Conservation (phyloP, 2,113 vertebrate genomes). For the Regulus satrapa region DNA sequence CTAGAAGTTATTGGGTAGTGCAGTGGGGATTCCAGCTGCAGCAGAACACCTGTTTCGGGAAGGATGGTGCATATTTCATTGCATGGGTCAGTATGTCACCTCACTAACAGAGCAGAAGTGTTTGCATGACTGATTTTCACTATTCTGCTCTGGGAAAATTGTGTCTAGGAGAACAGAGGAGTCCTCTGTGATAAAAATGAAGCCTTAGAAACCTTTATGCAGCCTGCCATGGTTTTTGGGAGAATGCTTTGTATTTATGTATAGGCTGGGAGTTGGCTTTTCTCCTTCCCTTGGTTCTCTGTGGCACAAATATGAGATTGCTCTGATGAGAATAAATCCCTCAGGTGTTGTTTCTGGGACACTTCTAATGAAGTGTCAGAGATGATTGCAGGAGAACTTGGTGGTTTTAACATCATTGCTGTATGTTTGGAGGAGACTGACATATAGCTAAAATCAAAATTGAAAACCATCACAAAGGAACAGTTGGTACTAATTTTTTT, state of each 20-base stretch:
- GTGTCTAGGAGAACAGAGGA: not conserved
- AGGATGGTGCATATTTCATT: not conserved
- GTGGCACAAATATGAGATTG: not conserved
- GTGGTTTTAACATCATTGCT: not conserved
- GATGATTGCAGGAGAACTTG: not conserved
- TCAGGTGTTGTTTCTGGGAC: not conserved
- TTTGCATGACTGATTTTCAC: not conserved
- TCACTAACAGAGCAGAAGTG: accelerated
- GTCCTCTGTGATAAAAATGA: not conserved
- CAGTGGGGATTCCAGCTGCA: not conserved
- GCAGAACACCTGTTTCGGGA: not conserved
- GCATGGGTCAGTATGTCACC: not conserved
- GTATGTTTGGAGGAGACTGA: not conserved
- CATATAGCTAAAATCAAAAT: not conserved
- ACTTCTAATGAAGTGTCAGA: not conserved
- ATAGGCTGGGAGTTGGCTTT: not conserved
- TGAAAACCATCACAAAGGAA: not conserved
- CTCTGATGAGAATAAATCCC: not conserved
- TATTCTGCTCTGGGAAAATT: not conserved
- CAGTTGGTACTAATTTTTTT: not conserved
- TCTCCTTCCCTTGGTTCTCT: not conserved
- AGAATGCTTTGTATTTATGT: not conserved
- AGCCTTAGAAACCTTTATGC: not conserved
- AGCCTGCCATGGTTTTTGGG: not conserved
- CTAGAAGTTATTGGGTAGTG: not conserved